Percentiles rank a stretch among this genome's conserved stretches.
Conservation (phyloP, 2,888 invertebrate genomes). For the Drosophila niveifrons region DNA sequence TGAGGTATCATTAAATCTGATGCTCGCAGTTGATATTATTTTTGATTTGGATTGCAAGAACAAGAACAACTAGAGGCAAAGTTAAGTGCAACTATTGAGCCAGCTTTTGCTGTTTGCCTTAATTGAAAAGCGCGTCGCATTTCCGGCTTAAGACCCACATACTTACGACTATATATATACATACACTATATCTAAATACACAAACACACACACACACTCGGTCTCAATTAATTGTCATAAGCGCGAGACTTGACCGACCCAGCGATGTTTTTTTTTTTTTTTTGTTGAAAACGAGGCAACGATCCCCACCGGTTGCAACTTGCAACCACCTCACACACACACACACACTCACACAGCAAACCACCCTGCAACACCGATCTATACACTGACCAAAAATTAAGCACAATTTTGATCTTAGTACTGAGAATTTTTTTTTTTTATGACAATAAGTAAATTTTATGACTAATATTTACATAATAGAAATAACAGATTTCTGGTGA, state of each 20-base stretch:
- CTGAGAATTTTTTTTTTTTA: too few relatives aligned
- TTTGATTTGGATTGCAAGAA: slow-evolving; percentile 25
- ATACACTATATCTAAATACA: slow-evolving; percentile 9
- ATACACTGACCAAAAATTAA: slow-evolving; percentile 3
- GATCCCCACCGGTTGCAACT: slow-evolving; percentile 20
- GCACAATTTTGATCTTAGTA: too few relatives aligned
- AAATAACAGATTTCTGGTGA: too few relatives aligned
- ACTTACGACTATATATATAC: slow-evolving; percentile 9
- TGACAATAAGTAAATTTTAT: too few relatives aligned
- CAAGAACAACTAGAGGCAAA: background rate
- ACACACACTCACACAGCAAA: slow-evolving; percentile 1
- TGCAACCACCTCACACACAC: too few relatives aligned
- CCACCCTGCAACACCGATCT: slow-evolving; percentile 27
- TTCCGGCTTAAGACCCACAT: slow-evolving; percentile 63
- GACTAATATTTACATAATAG: too few relatives aligned
- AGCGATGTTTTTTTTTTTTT: background rate
- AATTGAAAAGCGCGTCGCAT: slow-evolving; percentile 81
- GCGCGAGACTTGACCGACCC: slow-evolving; percentile 59
- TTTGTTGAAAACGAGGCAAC: slow-evolving; percentile 20
- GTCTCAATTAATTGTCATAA: slow-evolving; percentile 76
- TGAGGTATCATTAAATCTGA: background rate
- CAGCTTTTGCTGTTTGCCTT: slow-evolving; percentile 39
- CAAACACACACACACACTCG: slow-evolving; percentile 16
- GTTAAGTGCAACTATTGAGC: slow-evolving; percentile 29
- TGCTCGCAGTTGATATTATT: slow-evolving; percentile 6